phyloP scores from a whole-genome alignment of 1,140 invertebrate genomes.

The Ostrea edulis region DNA sequence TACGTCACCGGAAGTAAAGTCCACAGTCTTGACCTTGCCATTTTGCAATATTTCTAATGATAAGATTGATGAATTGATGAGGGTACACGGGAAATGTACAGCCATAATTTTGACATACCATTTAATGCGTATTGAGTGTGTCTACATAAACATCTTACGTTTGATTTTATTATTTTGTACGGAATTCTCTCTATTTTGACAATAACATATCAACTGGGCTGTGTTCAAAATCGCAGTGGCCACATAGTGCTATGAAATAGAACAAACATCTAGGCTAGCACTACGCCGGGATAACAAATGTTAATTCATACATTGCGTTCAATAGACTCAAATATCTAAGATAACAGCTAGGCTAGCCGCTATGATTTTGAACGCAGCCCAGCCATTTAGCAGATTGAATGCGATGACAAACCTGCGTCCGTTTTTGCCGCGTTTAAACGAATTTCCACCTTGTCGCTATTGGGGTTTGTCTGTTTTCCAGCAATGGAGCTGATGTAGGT shows the following conservation, averaged over 20 bases:
- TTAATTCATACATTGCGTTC: too few relatives aligned
- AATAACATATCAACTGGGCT: too few relatives aligned
- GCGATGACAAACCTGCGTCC: neutral
- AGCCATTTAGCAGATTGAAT: too few relatives aligned
- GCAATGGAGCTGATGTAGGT: conserved; percentile 44
- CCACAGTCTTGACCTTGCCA: neutral
- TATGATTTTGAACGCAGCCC: too few relatives aligned
- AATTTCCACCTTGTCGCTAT: conserved; percentile 49
- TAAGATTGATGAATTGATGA: neutral
- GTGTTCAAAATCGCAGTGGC: too few relatives aligned
- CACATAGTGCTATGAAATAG: too few relatives aligned
- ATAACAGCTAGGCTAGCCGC: too few relatives aligned
- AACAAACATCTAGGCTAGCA: too few relatives aligned
- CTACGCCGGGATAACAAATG: too few relatives aligned
- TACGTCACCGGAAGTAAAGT: conserved; percentile 3
- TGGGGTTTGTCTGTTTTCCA: conserved; percentile 32
- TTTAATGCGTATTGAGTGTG: neutral
- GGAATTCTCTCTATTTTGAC: too few relatives aligned
- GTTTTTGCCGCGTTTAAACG: conserved; percentile 44
- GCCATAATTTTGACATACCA: neutral
- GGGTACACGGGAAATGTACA: neutral
- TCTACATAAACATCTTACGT: neutral
- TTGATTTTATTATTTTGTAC: too few relatives aligned
- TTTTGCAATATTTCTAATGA: neutral
- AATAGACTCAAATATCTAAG: too few relatives aligned